phyloP scores from a whole-genome alignment of 2,797 vertebrate species.

The Acanthis flammea region DNA sequence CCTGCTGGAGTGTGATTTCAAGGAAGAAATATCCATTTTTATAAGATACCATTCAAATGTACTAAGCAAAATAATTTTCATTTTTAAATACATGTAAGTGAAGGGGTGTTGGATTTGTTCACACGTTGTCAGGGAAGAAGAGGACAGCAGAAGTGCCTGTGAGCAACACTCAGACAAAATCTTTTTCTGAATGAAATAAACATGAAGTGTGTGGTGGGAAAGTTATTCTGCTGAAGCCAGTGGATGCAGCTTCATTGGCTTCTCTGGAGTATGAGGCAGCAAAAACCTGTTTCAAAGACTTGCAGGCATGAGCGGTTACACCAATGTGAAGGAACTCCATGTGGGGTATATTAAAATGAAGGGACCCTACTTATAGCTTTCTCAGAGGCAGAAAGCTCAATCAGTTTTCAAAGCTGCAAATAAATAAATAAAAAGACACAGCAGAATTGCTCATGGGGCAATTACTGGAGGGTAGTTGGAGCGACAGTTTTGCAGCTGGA shows the following conservation, averaged over 20 bases:
- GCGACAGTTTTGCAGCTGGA: neutral
- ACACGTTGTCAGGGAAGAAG: neutral
- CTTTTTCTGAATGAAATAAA: neutral
- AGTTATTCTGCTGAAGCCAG: neutral
- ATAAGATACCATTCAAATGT: neutral
- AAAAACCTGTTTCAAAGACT: neutral
- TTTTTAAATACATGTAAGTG: neutral
- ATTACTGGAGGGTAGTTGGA: neutral
- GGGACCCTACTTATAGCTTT: neutral
- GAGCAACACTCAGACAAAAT: neutral
- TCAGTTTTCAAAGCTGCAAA: slow-evolving; percentile 5
- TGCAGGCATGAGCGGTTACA: neutral
- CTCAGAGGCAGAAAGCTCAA: neutral
- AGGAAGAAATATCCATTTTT: neutral
- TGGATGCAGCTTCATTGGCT: neutral
- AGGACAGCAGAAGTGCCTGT: neutral
- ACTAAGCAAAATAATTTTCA: neutral
- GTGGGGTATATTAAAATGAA: neutral
- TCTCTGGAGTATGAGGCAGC: neutral
- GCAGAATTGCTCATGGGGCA: neutral
- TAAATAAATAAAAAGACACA: slow-evolving; percentile 13
- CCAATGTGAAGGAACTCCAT: neutral
- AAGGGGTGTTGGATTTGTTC: neutral
- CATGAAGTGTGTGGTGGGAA: neutral
- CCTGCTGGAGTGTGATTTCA: neutral